Evolutionary conservation across 2,888 invertebrate species (phyloP).

Genomic region (Unio pictorum): DNA sequence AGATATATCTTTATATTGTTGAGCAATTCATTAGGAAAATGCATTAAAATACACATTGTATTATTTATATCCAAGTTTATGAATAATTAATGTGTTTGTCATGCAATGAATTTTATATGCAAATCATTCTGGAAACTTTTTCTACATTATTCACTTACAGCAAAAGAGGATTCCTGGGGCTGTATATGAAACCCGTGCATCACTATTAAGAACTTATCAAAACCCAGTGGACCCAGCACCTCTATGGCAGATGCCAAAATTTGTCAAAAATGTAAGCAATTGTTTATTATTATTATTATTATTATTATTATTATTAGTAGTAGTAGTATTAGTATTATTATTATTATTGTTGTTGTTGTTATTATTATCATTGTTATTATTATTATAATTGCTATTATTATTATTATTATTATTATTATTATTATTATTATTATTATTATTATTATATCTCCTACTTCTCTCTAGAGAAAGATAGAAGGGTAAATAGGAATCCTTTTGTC

Average conservation of each 20-base stretch:
- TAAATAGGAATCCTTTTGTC: too few species aligned
- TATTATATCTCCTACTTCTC: too few species aligned
- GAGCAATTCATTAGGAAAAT: not conserved
- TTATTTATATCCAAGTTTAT: slow-evolving; percentile 4
- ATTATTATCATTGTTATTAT: too few species aligned
- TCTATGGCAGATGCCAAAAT: slow-evolving; percentile 67
- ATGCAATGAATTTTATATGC: slow-evolving; percentile 1
- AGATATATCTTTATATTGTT: not conserved
- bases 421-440: too few species aligned
- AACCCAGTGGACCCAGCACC: slow-evolving; percentile 65
- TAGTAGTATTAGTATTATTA: too few species aligned
- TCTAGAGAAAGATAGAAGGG: too few species aligned
- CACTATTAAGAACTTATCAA: slow-evolving; percentile 64
- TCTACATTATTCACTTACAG: slow-evolving; percentile 10
- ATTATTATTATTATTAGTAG: too few species aligned
- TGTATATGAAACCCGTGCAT: slow-evolving; percentile 65
- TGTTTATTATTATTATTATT: too few species aligned
- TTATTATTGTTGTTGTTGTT: too few species aligned
- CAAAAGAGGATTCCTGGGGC: slow-evolving; percentile 46
- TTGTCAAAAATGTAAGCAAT: slow-evolving; percentile 49
- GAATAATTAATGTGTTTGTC: slow-evolving; percentile 2
- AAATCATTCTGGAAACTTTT: not conserved
- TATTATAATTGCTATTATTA: too few species aligned
- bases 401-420: too few species aligned
- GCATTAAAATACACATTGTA: slow-evolving; percentile 10